phyloP scores from a whole-genome alignment of 2,888 invertebrate species.

The Sphinx pinastri region DNA sequence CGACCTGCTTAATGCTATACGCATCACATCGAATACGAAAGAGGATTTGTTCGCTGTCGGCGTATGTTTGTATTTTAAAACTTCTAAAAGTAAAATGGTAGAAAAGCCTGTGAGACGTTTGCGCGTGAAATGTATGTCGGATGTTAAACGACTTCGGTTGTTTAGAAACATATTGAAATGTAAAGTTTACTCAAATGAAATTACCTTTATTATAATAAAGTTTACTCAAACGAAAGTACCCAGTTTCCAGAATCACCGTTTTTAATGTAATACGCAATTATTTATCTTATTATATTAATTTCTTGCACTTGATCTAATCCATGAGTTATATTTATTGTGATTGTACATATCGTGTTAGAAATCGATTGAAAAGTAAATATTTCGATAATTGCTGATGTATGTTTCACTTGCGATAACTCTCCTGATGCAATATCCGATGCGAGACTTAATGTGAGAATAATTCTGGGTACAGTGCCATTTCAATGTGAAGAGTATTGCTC shows the following conservation, averaged over 20 bases:
- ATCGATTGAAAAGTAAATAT: constrained; percentile 35
- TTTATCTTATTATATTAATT: constrained; percentile 25
- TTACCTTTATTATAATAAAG: constrained; percentile 10
- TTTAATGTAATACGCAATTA: constrained; percentile 18
- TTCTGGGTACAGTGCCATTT: constrained; percentile 70
- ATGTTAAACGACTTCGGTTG: constrained; percentile 7
- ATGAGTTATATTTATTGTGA: constrained; percentile 40
- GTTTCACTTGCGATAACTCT: constrained; percentile 38
- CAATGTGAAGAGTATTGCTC: constrained; percentile 50
- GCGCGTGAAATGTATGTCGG: constrained; percentile 14
- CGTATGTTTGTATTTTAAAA: constrained; percentile 13
- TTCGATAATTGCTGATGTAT: constrained; percentile 16
- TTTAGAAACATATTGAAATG: constrained; percentile 7
- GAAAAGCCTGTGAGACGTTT: constrained; percentile 7
- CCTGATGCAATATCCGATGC: constrained; percentile 45
- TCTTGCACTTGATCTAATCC: constrained; percentile 32
- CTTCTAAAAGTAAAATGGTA: constrained; percentile 5
- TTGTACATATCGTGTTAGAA: constrained; percentile 57
- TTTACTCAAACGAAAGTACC: constrained; percentile 33
- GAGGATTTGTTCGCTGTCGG: constrained; percentile 6
- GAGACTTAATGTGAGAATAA: constrained; percentile 41
- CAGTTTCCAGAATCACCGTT: constrained; percentile 35
- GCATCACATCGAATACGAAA: background rate
- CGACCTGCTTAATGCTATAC: background rate
- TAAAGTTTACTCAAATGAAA: constrained; percentile 6